Evolutionary conservation across 2,113 vertebrate genomes (phyloP).

Genomic region (Clarias gariepinus): DNA sequence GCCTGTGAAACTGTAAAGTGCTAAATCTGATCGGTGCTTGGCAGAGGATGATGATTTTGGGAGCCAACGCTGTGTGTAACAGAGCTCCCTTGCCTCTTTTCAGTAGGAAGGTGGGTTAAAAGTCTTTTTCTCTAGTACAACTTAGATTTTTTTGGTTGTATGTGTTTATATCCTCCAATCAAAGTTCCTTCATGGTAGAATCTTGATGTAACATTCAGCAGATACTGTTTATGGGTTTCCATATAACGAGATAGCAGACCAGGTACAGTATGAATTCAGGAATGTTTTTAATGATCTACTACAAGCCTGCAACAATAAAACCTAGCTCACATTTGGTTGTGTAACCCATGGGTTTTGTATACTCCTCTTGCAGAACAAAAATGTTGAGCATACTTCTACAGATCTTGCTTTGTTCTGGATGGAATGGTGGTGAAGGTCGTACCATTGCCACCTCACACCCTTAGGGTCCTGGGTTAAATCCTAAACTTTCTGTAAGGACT

Average conservation of each 20-base stretch:
- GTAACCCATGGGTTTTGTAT: neutral
- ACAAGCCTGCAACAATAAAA: neutral
- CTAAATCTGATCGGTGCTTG: constrained; percentile 22
- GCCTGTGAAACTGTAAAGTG: neutral
- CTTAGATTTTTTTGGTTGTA: neutral
- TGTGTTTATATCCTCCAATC: neutral
- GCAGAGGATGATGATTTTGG: neutral
- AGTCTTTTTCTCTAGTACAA: neutral
- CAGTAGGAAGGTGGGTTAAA: constrained; percentile 22
- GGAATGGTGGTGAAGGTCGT: neutral
- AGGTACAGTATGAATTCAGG: neutral
- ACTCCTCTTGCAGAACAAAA: neutral
- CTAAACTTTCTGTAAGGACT: neutral
- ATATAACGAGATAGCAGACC: neutral
- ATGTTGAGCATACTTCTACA: neutral
- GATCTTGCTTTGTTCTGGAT: neutral
- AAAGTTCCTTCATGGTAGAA: neutral
- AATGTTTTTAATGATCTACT: neutral
- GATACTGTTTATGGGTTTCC: neutral
- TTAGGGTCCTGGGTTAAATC: neutral
- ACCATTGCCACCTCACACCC: neutral
- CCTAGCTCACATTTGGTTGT: neutral
- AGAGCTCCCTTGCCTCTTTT: constrained; percentile 17
- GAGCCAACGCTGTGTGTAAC: constrained; percentile 8
- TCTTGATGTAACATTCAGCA: neutral